Evolutionary conservation across 1,140 invertebrate genomes (phyloP).

Genomic region (Drosophila ananassae): DNA sequence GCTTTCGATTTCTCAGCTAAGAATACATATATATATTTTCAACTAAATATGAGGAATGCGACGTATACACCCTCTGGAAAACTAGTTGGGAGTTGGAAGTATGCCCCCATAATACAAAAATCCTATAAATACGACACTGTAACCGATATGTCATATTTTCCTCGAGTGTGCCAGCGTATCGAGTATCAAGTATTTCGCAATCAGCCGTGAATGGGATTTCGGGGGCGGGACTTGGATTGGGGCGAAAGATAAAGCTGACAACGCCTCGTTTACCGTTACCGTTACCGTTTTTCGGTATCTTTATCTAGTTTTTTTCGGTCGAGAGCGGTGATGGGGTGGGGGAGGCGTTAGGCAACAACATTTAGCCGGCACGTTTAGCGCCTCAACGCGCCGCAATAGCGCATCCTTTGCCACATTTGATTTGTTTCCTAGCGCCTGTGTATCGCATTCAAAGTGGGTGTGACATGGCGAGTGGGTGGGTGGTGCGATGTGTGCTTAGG

Average conservation of each 20-base stretch:
- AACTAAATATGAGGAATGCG: too few species aligned
- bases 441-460: slow-evolving; percentile 1
- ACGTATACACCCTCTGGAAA: neutral
- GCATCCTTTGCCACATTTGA: slow-evolving; percentile 56
- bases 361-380: slow-evolving; percentile 64
- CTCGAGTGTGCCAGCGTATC: slow-evolving; percentile 2
- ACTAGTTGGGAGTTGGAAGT: neutral
- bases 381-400: slow-evolving; percentile 42
- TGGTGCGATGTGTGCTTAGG: slow-evolving; percentile 27
- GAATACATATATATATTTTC: too few species aligned
- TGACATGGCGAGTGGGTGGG: neutral
- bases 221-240: neutral
- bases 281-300: slow-evolving; percentile 20
- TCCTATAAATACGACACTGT: neutral
- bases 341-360: slow-evolving; percentile 39
- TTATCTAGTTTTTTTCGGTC: slow-evolving; percentile 11
- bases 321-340: neutral
- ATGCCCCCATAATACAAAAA: neutral
- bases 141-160: slow-evolving; percentile 4
- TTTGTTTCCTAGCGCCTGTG: slow-evolving; percentile 45
- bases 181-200: slow-evolving; percentile 17
- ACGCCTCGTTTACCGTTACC: slow-evolving; percentile 17
- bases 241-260: slow-evolving; percentile 17
- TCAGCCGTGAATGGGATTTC: slow-evolving; percentile 15
- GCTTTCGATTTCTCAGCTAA: too few species aligned